Evolutionary conservation across 2,888 invertebrate species (phyloP).

Genomic region (Elgonia sp.): DNA sequence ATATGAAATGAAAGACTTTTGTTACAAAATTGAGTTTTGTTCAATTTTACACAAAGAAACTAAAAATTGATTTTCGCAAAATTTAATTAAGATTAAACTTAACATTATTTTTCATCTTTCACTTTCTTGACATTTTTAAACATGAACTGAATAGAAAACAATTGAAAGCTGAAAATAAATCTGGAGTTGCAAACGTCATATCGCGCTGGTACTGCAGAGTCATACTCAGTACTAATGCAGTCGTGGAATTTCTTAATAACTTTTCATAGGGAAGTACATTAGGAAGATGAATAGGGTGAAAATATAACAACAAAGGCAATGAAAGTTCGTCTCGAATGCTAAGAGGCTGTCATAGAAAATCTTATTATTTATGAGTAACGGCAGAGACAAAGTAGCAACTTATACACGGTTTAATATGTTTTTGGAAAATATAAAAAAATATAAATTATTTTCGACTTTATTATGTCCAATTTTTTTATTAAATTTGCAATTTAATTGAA

Average conservation of each 20-base stretch:
- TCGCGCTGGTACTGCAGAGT: conserved; percentile 53
- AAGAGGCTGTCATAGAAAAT: conserved; percentile 36
- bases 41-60: neutral
- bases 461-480: conserved; percentile 14
- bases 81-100: neutral
- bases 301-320: conserved; percentile 56
- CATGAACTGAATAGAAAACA: too few relatives aligned
- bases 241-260: conserved; percentile 72
- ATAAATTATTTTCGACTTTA: conserved; percentile 38
- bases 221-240: conserved; percentile 64
- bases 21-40: too few relatives aligned
- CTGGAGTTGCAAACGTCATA: conserved; percentile 53
- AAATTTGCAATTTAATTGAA: neutral
- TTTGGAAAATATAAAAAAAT: conserved; percentile 29
- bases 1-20: too few relatives aligned
- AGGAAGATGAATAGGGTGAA: conserved; percentile 68
- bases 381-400: conserved; percentile 47
- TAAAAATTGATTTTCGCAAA: too few relatives aligned
- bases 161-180: conserved; percentile 46
- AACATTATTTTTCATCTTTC: neutral
- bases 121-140: neutral
- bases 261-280: conserved; percentile 68
- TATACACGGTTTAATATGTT: conserved; percentile 59
- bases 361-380: conserved; percentile 56
- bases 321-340: conserved; percentile 57